A percentile compares a stretch with the other conserved stretches of the same genome.
Evolutionary conservation across 2,797 vertebrate genomes (phyloP).

Genomic region (Gila robusta): DNA sequence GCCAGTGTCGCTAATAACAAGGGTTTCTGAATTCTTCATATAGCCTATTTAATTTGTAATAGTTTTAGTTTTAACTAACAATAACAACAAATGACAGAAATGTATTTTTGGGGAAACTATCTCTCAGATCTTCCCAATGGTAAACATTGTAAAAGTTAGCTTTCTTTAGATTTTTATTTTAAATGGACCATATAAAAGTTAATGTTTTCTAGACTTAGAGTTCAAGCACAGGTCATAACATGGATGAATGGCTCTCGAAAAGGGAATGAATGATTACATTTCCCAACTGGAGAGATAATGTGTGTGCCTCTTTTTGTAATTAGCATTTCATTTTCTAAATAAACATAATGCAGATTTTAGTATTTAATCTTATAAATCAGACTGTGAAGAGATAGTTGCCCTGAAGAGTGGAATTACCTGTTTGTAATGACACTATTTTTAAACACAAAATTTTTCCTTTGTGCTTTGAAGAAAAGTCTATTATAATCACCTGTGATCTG

Average conservation of each 20-base stretch:
- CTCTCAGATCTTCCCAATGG: not conserved
- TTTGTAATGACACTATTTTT: not conserved
- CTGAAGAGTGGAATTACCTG: not conserved
- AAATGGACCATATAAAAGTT: slow-evolving; percentile 15
- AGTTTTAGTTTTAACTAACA: not conserved
- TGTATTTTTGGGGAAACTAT: not conserved
- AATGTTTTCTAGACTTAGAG: slow-evolving; percentile 27
- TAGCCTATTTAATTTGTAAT: not conserved
- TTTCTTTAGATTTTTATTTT: not conserved
- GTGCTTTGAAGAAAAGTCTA: not conserved
- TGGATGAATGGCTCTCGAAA: not conserved
- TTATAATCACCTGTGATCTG: slow-evolving; percentile 32
- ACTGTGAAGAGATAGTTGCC: not conserved
- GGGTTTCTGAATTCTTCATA: not conserved
- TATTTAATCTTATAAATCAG: not conserved
- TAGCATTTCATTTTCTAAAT: not conserved
- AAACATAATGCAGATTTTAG: not conserved
- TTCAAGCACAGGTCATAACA: slow-evolving; percentile 10
- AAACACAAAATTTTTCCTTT: slow-evolving; percentile 11
- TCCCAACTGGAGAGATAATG: not conserved
- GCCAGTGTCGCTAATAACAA: not conserved
- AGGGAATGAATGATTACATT: not conserved
- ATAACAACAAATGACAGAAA: not conserved
- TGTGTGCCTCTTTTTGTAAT: not conserved
- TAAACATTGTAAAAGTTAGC: not conserved